Evolutionary conservation across 2,797 vertebrate species (phyloP).

Genomic region (Staurois parvus): DNA sequence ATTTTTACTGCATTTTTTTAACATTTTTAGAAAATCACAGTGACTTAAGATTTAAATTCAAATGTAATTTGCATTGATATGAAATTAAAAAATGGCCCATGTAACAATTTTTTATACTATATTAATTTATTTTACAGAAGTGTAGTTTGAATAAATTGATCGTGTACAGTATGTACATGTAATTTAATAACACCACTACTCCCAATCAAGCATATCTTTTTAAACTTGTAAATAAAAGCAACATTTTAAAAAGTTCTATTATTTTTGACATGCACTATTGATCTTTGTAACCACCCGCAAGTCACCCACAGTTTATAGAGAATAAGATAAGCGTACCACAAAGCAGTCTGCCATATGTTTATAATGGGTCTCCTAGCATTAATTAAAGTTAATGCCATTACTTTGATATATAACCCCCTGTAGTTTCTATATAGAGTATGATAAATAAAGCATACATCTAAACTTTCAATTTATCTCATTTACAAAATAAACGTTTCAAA

Average conservation of each 20-base stretch:
- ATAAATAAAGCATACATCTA: constrained; percentile 43
- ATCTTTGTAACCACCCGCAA: constrained; percentile 43
- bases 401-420: constrained; percentile 52
- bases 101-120: no score
- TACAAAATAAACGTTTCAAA: constrained; percentile 50
- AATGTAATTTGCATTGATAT: no score
- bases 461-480: constrained; percentile 49
- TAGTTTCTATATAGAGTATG: constrained; percentile 44
- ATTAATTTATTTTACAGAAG: no score
- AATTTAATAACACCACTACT: no score
- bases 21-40: no score
- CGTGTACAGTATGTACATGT: no score
- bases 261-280: constrained; percentile 37
- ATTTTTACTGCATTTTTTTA: no score
- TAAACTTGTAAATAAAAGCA: not conserved
- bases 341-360: constrained; percentile 50
- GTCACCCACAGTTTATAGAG: constrained; percentile 13
- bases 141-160: no score
- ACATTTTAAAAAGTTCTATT: constrained; percentile 15
- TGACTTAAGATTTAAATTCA: no score
- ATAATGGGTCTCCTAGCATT: constrained; percentile 44
- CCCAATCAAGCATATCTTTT: not conserved
- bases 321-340: constrained; percentile 10
- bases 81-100: no score
- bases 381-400: constrained; percentile 54